phyloP scores from a whole-genome alignment of 1,140 invertebrate species.

The Piezodorus guildinii region DNA sequence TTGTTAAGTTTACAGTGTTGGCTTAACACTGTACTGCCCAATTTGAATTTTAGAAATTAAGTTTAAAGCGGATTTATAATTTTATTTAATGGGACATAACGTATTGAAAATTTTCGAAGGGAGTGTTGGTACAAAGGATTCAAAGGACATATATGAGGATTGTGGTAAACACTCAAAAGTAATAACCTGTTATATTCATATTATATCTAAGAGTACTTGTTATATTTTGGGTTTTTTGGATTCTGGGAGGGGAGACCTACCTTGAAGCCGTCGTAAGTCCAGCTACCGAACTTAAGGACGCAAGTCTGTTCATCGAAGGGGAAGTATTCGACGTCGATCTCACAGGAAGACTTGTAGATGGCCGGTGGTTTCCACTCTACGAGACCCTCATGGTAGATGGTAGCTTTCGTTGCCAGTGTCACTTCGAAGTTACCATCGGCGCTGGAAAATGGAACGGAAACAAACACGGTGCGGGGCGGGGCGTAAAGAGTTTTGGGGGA shows the following conservation, averaged over 20 bases:
- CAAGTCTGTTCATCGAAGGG: slow-evolving; percentile 91
- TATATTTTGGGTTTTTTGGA: not conserved
- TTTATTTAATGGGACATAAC: too few relatives aligned
- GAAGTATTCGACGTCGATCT: slow-evolving; percentile 93
- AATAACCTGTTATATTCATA: too few relatives aligned
- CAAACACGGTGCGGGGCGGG: slow-evolving; percentile 6
- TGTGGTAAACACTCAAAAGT: too few relatives aligned
- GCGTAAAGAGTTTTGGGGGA: not conserved
- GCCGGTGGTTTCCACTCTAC: slow-evolving; percentile 93
- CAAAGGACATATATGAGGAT: too few relatives aligned
- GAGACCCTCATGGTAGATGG: slow-evolving; percentile 76
- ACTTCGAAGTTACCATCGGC: slow-evolving; percentile 97
- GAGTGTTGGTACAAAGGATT: too few relatives aligned
- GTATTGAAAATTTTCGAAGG: too few relatives aligned
- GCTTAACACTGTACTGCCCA: too few relatives aligned
- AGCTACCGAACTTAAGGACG: slow-evolving; percentile 84
- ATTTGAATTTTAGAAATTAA: too few relatives aligned
- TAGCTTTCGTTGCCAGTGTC: slow-evolving; percentile 90
- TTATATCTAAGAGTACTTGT: too few relatives aligned
- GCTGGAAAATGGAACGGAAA: slow-evolving; percentile 41
- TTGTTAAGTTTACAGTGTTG: too few relatives aligned
- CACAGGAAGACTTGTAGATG: slow-evolving; percentile 87
- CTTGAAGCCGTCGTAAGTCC: slow-evolving; percentile 95
- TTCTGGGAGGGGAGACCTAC: slow-evolving; percentile 41
- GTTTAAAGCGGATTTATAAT: too few relatives aligned